Conservation (phyloP, 2,113 vertebrate species). For the Neogobius melanostomus region DNA sequence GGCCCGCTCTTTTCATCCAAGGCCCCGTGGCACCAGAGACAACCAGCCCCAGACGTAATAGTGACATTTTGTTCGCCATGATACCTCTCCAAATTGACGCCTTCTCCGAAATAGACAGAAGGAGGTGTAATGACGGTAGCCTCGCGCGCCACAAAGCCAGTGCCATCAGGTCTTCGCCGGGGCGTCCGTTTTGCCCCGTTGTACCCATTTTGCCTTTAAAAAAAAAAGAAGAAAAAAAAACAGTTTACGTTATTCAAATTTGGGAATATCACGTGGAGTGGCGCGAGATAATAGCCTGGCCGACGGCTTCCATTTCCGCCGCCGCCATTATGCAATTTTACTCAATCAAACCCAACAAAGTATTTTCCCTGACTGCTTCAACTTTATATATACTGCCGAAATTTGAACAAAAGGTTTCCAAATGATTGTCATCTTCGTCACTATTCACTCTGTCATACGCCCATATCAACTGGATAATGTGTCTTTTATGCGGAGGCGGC, state of each 20-base stretch:
- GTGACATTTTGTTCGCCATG: constrained; percentile 85
- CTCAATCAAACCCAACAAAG: constrained; percentile 37
- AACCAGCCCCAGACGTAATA: constrained; percentile 74
- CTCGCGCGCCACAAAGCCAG: constrained; percentile 78
- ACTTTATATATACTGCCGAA: constrained; percentile 30
- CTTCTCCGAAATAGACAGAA: constrained; percentile 79
- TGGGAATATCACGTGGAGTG: constrained; percentile 17
- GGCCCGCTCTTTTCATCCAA: constrained; percentile 76
- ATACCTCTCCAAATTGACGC: constrained; percentile 86
- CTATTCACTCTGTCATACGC: constrained; percentile 34
- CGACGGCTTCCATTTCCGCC: constrained; percentile 33
- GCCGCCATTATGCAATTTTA: constrained; percentile 34
- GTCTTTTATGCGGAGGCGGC: constrained; percentile 35
- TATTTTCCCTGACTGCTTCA: constrained; percentile 35
- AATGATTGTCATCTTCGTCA: constrained; percentile 46
- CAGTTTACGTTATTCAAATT: constrained; percentile 59
- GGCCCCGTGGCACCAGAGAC: constrained; percentile 79
- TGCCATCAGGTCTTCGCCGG: constrained; percentile 52
- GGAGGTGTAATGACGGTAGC: constrained; percentile 76
- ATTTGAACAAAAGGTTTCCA: constrained; percentile 45
- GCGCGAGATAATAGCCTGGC: constrained; percentile 34
- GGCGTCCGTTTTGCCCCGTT: constrained; percentile 57
- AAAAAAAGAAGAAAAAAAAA: neutral
- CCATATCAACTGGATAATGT: constrained; percentile 32
- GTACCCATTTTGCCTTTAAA: constrained; percentile 35